Evolutionary conservation across 2,797 vertebrate genomes (phyloP).

Genomic region (Pseudochirops corinnae): DNA sequence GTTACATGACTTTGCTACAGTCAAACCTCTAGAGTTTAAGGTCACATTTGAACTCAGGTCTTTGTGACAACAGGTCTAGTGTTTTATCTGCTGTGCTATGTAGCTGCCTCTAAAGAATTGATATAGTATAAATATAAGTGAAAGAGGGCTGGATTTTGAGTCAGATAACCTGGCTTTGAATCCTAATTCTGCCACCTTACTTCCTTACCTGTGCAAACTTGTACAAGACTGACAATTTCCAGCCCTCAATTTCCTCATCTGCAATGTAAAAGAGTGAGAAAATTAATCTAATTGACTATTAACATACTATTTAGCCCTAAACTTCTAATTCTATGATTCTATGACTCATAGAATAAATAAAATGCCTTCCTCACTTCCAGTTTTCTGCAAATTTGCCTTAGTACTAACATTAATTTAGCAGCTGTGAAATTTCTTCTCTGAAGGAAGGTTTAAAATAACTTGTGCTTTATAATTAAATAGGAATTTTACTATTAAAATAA

Average conservation of each 20-base stretch:
- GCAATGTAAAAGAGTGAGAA: not conserved
- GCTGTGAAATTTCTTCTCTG: conserved; percentile 40
- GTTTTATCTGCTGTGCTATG: not conserved
- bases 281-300: not conserved
- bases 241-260: not conserved
- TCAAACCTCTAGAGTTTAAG: not conserved
- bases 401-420: conserved; percentile 54
- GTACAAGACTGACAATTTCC: not conserved
- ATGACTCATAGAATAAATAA: not conserved
- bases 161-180: not conserved
- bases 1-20: not conserved
- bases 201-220: not conserved
- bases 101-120: not conserved
- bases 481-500: conserved; percentile 73
- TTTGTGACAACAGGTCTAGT: not conserved
- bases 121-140: not conserved
- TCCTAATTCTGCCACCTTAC: not conserved
- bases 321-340: not conserved
- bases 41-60: not conserved
- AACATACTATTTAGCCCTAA: not conserved
- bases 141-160: not conserved
- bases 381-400: conserved; percentile 62
- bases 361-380: conserved; percentile 41
- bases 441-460: conserved; percentile 67
- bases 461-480: conserved; percentile 65